Conservation (phyloP, 2,113 vertebrate species). For the Bufo bufo region DNA sequence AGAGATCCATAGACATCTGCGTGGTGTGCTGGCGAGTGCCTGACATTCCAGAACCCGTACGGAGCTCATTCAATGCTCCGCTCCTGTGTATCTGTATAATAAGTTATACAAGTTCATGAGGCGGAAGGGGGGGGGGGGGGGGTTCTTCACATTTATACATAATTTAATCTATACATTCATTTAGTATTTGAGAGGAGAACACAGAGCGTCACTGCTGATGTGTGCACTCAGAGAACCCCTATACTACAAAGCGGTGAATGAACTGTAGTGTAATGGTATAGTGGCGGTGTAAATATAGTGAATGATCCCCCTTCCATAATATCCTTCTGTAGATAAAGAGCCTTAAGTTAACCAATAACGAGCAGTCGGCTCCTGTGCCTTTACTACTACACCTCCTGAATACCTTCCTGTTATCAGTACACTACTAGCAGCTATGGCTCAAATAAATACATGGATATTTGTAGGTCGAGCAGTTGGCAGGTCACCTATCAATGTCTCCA, state of each 20-base stretch:
- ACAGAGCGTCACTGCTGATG: not conserved
- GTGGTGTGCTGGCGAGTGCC: too few relatives aligned
- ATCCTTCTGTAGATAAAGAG: not conserved
- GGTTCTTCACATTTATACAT: too few relatives aligned
- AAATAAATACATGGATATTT: not conserved
- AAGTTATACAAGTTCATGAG: not conserved
- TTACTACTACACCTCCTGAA: not conserved
- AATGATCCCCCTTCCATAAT: not conserved
- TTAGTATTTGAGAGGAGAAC: not conserved
- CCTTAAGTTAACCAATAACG: not conserved
- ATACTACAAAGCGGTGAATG: not conserved
- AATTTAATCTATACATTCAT: not conserved
- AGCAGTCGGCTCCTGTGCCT: not conserved
- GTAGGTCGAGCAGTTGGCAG: too few relatives aligned
- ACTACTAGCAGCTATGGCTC: too few relatives aligned
- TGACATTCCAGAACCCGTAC: not conserved
- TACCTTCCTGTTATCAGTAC: not conserved
- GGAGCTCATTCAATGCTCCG: not conserved
- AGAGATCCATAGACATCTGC: too few relatives aligned
- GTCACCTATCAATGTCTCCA: not conserved
- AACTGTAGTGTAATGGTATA: not conserved
- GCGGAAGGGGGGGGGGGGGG: not conserved
- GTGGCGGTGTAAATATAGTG: slow-evolving; percentile 3
- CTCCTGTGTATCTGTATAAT: not conserved
- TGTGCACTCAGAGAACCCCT: not conserved